Conservation (phyloP, 2,797 vertebrate species). For the Melanotaenia boesemani region DNA sequence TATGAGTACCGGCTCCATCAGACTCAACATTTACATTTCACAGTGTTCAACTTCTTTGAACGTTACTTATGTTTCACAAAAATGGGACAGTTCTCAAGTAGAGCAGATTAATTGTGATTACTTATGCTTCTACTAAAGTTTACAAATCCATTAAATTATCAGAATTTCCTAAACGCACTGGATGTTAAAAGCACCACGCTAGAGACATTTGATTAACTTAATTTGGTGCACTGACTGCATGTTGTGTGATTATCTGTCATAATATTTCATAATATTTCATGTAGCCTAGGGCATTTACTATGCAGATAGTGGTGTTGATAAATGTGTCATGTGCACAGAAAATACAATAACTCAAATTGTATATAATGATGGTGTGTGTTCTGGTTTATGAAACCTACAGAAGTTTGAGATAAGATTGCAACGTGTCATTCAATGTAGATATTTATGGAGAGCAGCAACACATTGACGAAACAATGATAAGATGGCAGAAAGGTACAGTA, state of each 20-base stretch:
- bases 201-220: conserved; percentile 23
- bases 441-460: no score
- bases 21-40: conserved; percentile 60
- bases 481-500: no score
- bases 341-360: background rate
- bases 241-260: background rate
- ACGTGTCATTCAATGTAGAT: no score
- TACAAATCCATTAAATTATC: conserved; percentile 28
- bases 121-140: conserved; percentile 18
- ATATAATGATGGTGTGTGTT: background rate
- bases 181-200: conserved; percentile 13
- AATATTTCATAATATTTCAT: conserved; percentile 5
- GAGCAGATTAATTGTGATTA: conserved; percentile 36
- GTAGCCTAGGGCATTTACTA: conserved; percentile 13
- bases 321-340: background rate
- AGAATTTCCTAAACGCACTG: conserved; percentile 10
- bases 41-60: conserved; percentile 45
- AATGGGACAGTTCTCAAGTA: conserved; percentile 32
- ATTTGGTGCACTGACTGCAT: conserved; percentile 38
- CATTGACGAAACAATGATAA: no score
- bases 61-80: conserved; percentile 38
- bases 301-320: background rate
- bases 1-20: conserved; percentile 52
- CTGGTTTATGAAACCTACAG: no score
- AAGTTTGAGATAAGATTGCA: no score